Base-by-base conservation (phyloP, 2,888 invertebrate genomes). In the Acronicta alni region DNA sequence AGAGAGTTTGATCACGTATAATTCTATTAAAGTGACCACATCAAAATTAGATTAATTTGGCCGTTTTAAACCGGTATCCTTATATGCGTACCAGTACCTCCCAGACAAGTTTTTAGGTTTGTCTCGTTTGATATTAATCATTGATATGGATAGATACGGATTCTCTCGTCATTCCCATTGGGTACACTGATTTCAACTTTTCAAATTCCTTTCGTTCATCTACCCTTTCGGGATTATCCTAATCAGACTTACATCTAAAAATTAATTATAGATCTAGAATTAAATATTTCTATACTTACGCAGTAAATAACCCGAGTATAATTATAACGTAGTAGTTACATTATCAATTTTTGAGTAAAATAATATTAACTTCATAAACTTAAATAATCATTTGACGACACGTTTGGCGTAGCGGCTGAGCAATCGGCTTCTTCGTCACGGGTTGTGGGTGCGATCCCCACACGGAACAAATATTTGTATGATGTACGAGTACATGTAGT, bases 21-120 rank as follows among this genome's bases (percentile, higher is more conserved):
- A 35, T 37, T 20, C 20, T 14, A 53, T 45, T 54, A 41, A 48
- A 44, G 39, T 44, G 47, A 26, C 32, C 26, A 47, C 17, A 42
- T 41, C 30, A 61, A 39, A 53, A 68, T 62, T 38, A 9, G 42
- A 16, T 45, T 23, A 49, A 46, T 69, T 35, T 35, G 16, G 48
- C 12, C 30, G 23, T 53, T 17, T 23, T 14, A 51, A 67, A 67
- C 71, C 67, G 66, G 71, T 69, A 69, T 57, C 57, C 9, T 56
- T 42, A 44, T 44, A 47, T 37, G 32, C 30, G 38, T 47, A 14
- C 35, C 16, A n/a, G 17, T 42, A 32, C 38, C 41, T 51, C 38
- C 26, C 41, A 12, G 41, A 37, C 16, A 37, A 53, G 53, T 64
- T 15, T 16, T 46, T 41, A 37, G 8, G 15, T 39, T 38, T 49